phyloP scores from a whole-genome alignment of 2,797 vertebrate species.

The Mormyrops boulengeri region DNA sequence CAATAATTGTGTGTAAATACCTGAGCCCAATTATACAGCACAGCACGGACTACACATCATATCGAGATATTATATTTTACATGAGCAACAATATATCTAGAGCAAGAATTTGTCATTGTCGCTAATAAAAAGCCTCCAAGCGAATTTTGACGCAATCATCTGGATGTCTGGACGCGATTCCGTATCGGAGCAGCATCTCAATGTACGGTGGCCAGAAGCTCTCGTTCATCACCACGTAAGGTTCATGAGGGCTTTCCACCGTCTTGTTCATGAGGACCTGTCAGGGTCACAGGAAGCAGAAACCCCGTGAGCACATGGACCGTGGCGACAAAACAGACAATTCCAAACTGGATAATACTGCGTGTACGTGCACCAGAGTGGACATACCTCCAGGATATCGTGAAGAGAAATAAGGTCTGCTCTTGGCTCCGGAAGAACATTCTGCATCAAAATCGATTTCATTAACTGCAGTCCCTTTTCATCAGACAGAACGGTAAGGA shows the following conservation, averaged over 20 bases:
- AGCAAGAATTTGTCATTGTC: not conserved
- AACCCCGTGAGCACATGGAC: not conserved
- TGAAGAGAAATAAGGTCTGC: conserved; percentile 53
- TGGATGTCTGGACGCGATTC: conserved; percentile 78
- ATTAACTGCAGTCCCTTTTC: not conserved
- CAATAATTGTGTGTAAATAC: not conserved
- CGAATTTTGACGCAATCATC: conserved; percentile 77
- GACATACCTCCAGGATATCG: conserved; percentile 67
- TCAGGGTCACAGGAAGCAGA: not conserved
- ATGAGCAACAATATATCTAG: not conserved
- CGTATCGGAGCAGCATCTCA: conserved; percentile 81
- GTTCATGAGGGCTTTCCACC: conserved; percentile 74
- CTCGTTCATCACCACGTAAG: conserved; percentile 66
- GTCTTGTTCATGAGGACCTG: conserved; percentile 76
- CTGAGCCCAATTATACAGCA: not conserved
- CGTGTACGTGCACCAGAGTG: not conserved
- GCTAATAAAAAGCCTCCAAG: conserved; percentile 73
- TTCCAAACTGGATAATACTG: not conserved
- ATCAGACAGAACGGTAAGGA: not conserved
- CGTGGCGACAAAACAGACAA: not conserved
- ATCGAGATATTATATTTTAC: not conserved
- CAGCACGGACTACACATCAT: not conserved
- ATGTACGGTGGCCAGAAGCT: conserved; percentile 86
- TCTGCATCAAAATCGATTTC: conserved; percentile 37
- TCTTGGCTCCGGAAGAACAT: conserved; percentile 25